Base-by-base conservation (phyloP, 2,888 invertebrate genomes). In the Slavum lentiscoides region DNA sequence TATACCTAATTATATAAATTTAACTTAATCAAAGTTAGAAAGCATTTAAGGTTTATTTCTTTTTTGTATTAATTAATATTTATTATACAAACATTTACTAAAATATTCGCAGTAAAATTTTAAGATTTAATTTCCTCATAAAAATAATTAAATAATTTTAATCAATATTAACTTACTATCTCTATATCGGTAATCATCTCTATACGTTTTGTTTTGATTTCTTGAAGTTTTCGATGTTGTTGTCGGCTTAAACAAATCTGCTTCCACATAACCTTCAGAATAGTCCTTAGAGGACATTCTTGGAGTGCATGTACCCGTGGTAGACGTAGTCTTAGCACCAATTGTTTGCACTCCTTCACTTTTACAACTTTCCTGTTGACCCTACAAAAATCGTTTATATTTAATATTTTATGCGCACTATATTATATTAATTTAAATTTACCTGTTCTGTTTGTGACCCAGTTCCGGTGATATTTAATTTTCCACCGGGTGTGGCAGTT, bases 311-410 rank as follows among this genome's bases (percentile, higher is more conserved):
- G 85, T 85, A 23, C 85, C 85, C 9, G 85, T 85, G 19, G 84
- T 84, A 74, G 84, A 84, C 77, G 84, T 85, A 23, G 84, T 83
- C 19, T 84, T 83, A 55, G 86, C 85, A 88, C 89, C n/a, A 88
- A 94, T 93, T 0, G 93, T 94, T 86, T 94, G 94, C 2, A 93
- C 93, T 1, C 94, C 94, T 86, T 94, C 94, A 0, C 93, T 94
- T 86, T 91, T 91, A 11, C 90, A 88, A 81, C 64, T 76, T 81
- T 89, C 88, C 85, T 91, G 90, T 88, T 91, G 85, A 55, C 82
- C 83, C 84, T 84, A 59, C 53, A 68, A 62, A 61, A 64, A 55
- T 2, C 0, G 55, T 58, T 64, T 43, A 43, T 43, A 43, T 43
- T 69, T 80, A 72, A 69, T 75, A 66, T 37, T 23, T 23, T 53